Evolutionary conservation across 2,113 vertebrate species (phyloP).

Genomic region (Bubo blakistoni): DNA sequence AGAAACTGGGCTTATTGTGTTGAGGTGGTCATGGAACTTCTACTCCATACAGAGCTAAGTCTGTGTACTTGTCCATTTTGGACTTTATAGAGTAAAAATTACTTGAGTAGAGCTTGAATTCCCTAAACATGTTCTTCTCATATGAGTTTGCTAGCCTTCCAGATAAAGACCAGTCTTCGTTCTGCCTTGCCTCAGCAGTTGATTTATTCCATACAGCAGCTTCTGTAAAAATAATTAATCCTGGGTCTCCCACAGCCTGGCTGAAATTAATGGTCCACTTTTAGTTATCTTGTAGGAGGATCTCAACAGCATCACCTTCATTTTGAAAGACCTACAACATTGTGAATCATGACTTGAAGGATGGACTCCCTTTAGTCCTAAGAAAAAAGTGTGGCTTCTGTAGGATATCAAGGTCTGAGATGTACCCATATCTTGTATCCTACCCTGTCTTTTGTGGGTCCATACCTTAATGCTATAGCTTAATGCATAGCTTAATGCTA

Average conservation of each 20-base stretch:
- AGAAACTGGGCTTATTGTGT: background rate
- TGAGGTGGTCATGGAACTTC: background rate
- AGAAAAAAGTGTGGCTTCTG: background rate
- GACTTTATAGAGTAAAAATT: background rate
- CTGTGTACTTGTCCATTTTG: background rate
- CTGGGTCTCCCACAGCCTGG: background rate
- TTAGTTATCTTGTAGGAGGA: background rate
- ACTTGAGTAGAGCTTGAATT: background rate
- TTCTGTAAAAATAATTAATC: background rate
- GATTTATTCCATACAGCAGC: background rate
- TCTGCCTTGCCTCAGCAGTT: background rate
- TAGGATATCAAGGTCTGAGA: background rate
- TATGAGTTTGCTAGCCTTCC: background rate
- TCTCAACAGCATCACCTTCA: background rate
- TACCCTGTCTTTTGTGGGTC: background rate
- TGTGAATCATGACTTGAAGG: background rate
- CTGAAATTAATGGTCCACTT: background rate
- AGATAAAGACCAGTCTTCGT: background rate
- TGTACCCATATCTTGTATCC: background rate
- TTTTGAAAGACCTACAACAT: background rate
- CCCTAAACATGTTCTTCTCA: background rate
- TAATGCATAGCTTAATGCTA: background rate
- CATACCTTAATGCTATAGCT: background rate
- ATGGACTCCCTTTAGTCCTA: background rate
- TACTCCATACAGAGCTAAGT: background rate